Conservation (phyloP, 2,888 invertebrate genomes). For the Melieria picta region DNA sequence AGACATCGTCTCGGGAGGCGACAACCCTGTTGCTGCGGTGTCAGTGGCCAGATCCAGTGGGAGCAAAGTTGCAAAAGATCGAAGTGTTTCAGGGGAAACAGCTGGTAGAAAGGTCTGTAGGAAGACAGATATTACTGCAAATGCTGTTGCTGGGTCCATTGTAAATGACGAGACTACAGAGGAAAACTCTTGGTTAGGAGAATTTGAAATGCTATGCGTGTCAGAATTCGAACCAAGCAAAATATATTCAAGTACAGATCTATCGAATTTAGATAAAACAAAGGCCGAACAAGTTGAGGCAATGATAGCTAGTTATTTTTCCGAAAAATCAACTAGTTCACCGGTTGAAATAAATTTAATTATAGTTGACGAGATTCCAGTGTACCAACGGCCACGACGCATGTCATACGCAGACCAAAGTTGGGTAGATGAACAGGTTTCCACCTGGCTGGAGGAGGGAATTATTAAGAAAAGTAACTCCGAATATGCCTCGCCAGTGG, state of each 20-base stretch:
- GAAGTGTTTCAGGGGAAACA: neutral
- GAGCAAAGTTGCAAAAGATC: neutral
- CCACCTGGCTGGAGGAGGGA: slow-evolving; percentile 50
- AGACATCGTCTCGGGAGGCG: neutral
- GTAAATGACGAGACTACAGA: too few relatives aligned
- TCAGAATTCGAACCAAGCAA: neutral
- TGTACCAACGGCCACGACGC: slow-evolving; percentile 23
- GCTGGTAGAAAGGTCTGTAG: neutral
- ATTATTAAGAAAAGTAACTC: slow-evolving; percentile 52
- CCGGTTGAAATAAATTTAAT: slow-evolving; percentile 9
- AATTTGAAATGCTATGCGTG: neutral
- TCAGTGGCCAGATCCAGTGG: neutral
- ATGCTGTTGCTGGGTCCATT: neutral
- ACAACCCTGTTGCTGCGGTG: neutral
- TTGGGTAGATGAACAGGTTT: slow-evolving; percentile 47
- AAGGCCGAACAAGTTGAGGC: neutral
- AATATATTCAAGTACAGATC: neutral
- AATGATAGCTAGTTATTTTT: neutral
- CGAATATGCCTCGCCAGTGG: slow-evolving; percentile 48
- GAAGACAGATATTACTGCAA: neutral
- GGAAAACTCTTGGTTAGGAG: neutral
- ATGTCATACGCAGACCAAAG: slow-evolving; percentile 21
- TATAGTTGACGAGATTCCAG: slow-evolving; percentile 16
- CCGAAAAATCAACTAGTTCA: neutral
- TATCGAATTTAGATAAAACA: neutral